Conservation (phyloP, 2,113 vertebrate genomes). For the Hydropotes inermis region DNA sequence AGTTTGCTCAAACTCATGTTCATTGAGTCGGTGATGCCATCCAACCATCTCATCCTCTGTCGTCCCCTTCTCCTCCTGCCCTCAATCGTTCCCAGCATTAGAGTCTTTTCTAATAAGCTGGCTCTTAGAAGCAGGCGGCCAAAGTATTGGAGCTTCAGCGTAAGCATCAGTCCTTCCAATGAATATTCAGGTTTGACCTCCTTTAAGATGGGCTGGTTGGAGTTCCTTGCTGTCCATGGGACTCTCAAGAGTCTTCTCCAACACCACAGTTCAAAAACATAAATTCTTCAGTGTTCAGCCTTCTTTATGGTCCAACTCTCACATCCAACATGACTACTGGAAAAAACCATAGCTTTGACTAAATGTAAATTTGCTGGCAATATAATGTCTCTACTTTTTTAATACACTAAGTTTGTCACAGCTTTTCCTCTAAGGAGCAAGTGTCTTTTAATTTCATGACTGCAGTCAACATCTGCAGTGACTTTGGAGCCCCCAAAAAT, state of each 20-base stretch:
- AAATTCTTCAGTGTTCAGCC: accelerated
- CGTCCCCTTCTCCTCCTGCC: background rate
- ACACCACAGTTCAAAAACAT: background rate
- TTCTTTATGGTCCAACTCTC: background rate
- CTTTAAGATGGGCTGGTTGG: background rate
- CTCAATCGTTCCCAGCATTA: background rate
- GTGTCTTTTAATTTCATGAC: background rate
- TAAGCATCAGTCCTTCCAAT: background rate
- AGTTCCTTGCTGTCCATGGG: background rate
- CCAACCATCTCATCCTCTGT: background rate
- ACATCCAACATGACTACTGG: background rate
- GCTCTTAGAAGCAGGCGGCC: background rate
- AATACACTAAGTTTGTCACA: accelerated
- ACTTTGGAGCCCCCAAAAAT: background rate
- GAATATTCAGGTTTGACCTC: background rate
- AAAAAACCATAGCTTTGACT: background rate
- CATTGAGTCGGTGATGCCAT: background rate
- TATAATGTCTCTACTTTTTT: background rate
- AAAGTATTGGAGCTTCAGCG: background rate
- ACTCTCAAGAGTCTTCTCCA: background rate
- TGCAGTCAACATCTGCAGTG: background rate
- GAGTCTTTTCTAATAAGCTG: background rate
- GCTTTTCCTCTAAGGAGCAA: background rate
- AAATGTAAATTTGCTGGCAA: background rate
- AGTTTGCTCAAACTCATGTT: background rate